These are phyloP conservation scores for Hirudo medicinalis DNA, from an alignment of 1,140 invertebrate genomes.

Conservation along the genomic window DNA sequence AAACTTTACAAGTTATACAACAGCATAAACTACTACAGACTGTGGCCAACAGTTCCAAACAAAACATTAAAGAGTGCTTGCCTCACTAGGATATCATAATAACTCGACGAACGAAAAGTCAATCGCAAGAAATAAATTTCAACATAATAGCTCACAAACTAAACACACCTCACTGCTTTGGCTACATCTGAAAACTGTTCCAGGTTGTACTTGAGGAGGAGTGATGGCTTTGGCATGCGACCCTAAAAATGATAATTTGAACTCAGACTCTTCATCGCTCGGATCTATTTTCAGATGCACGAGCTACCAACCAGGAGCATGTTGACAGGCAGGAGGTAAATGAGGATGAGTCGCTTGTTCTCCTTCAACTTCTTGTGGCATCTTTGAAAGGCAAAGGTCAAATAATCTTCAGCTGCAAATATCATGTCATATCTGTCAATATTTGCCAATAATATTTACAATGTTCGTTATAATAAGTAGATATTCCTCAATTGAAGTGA, in stretches of 20 bases:
- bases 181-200: conserved; percentile 77
- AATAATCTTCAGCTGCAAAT: conserved; percentile 67
- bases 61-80: too few relatives aligned
- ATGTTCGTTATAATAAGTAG: too few relatives aligned
- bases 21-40: too few relatives aligned
- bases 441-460: too few relatives aligned
- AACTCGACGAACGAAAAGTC: not conserved
- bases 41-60: too few relatives aligned
- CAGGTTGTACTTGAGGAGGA: conserved; percentile 78
- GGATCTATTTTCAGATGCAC: too few relatives aligned
- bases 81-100: too few relatives aligned
- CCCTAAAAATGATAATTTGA: conserved; percentile 45
- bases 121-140: not conserved
- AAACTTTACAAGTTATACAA: too few relatives aligned
- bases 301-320: conserved; percentile 58
- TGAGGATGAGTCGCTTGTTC: conserved; percentile 85
- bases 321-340: conserved; percentile 90
- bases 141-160: not conserved
- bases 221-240: conserved; percentile 63
- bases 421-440: not conserved
- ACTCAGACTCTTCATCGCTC: too few relatives aligned
- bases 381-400: conserved; percentile 81
- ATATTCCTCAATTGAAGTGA: too few relatives aligned
- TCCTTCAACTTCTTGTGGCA: conserved; percentile 66
- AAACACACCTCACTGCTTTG: conserved; percentile 57